Conservation (phyloP, 2,888 invertebrate genomes). For the Tenthredo livida region DNA sequence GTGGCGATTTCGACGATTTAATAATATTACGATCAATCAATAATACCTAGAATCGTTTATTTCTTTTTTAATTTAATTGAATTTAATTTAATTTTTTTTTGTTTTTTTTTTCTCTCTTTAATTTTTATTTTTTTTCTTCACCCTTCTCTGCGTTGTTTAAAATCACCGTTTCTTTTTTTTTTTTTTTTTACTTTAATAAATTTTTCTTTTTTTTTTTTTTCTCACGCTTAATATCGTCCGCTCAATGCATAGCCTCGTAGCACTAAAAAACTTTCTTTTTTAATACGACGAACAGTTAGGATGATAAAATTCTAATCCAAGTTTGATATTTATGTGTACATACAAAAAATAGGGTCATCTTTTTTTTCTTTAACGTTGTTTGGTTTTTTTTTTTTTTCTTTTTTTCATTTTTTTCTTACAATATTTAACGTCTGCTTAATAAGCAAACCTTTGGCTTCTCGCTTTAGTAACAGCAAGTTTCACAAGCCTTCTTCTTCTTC, state of each 20-base stretch:
- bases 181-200: neutral
- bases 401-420: constrained; percentile 20
- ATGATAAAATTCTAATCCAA: constrained; percentile 53
- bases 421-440: constrained; percentile 42
- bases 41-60: neutral
- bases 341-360: constrained; percentile 65
- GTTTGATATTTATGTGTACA: constrained; percentile 57
- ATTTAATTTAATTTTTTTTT: no score
- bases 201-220: neutral
- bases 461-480: constrained; percentile 75
- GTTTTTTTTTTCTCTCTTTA: neutral
- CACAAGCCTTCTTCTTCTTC: constrained; percentile 76
- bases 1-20: constrained; percentile 22
- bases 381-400: neutral
- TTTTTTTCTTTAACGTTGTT: constrained; percentile 20
- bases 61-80: no score
- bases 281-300: constrained; percentile 16
- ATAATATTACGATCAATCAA: neutral
- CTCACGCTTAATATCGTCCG: neutral
- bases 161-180: neutral
- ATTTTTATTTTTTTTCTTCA: neutral
- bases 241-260: constrained; percentile 33
- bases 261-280: neutral
- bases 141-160: neutral
- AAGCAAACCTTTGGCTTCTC: constrained; percentile 76